Conservation (phyloP, 2,888 invertebrate species). For the Drosophila picticornis region DNA sequence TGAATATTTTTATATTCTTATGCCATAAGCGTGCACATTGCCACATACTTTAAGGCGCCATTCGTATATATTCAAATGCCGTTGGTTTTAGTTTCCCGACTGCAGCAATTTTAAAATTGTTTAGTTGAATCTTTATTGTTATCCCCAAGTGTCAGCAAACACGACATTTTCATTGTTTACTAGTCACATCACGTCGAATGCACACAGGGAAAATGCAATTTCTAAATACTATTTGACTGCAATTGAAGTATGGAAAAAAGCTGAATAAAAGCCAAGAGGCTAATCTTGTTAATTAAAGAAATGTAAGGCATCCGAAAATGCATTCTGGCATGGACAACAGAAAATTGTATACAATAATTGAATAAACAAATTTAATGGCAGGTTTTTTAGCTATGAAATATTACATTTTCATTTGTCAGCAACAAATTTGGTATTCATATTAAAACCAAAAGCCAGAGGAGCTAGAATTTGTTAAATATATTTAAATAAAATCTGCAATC, state of each 20-base stretch:
- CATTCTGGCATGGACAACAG: no score
- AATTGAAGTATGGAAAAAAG: background rate
- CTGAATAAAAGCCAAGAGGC: background rate
- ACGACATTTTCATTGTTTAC: constrained; percentile 58
- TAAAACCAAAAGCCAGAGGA: background rate
- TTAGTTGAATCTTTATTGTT: constrained; percentile 52
- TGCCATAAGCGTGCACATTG: constrained; percentile 56
- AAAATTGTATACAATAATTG: background rate
- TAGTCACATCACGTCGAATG: constrained; percentile 21
- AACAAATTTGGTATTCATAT: no score
- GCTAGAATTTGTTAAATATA: background rate
- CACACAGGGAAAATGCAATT: background rate
- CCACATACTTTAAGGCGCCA: constrained; percentile 59
- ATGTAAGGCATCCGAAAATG: background rate
- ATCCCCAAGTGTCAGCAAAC: constrained; percentile 58
- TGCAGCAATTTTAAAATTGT: constrained; percentile 15
- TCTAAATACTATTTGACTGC: background rate
- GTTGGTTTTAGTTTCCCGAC: constrained; percentile 29
- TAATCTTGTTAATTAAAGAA: background rate
- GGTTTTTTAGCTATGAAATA: background rate
- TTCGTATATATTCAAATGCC: constrained; percentile 46
- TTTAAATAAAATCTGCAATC: background rate
- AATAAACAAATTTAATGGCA: background rate
- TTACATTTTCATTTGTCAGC: background rate
- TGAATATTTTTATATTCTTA: constrained; percentile 60